Percentiles rank a stretch among this genome's conserved stretches.
Evolutionary conservation across 2,888 invertebrate species (phyloP).

Genomic region (Pyrrhia umbra): DNA sequence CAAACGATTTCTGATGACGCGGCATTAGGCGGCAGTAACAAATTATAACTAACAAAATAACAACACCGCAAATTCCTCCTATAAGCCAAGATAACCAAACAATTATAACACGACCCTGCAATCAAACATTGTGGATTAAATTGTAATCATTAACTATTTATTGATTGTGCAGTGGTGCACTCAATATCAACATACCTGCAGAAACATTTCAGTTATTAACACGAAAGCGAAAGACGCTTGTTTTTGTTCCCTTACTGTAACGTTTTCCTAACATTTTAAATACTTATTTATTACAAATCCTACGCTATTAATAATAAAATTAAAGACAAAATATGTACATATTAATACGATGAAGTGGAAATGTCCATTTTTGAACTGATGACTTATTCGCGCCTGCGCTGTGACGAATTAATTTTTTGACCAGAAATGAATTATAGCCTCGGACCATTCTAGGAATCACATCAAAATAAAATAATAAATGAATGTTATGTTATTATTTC

Average conservation of each 20-base stretch:
- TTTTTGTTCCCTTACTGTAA: conserved; percentile 75
- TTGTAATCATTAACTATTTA: conserved; percentile 58
- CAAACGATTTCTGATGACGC: conserved; percentile 92
- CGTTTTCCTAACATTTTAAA: conserved; percentile 81
- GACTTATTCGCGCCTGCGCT: conserved; percentile 72
- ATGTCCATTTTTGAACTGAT: conserved; percentile 66
- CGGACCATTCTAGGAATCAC: neutral
- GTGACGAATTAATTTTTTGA: conserved; percentile 20
- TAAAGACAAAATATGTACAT: conserved; percentile 56
- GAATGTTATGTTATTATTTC: no score
- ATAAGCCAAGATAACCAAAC: conserved; percentile 90
- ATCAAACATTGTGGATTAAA: conserved; percentile 61
- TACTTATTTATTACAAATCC: conserved; percentile 66
- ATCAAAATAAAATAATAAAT: neutral
- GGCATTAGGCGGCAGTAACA: conserved; percentile 93
- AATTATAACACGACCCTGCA: conserved; percentile 88
- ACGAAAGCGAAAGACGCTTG: conserved; percentile 79
- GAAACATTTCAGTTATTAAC: conserved; percentile 87
- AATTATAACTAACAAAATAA: conserved; percentile 91
- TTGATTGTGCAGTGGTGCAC: conserved; percentile 63
- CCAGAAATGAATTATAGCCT: conserved; percentile 28
- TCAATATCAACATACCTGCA: conserved; percentile 76
- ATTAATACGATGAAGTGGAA: conserved; percentile 61
- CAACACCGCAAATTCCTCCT: conserved; percentile 91
- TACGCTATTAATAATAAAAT: conserved; percentile 73